These are phyloP conservation scores for Drosophila tristis DNA, from an alignment of 1,140 invertebrate species.

Conservation along the genomic window DNA sequence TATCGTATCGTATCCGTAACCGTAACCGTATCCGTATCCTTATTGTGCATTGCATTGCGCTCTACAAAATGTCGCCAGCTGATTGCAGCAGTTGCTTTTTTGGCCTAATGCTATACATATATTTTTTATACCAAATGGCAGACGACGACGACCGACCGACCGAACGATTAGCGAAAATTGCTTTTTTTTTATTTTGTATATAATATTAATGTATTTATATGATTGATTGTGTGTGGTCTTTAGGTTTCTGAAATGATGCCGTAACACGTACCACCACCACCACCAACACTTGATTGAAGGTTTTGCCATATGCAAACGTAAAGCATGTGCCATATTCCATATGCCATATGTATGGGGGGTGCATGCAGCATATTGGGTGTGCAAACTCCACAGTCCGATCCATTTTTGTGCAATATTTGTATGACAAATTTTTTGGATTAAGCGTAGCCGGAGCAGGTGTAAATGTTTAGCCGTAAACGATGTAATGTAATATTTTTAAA, in stretches of 20 bases:
- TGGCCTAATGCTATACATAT: constrained; percentile 53
- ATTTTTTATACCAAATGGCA: constrained; percentile 53
- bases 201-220: constrained; percentile 57
- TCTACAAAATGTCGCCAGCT: constrained; percentile 24
- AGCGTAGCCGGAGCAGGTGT: constrained; percentile 57
- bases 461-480: constrained; percentile 59
- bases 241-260: constrained; percentile 65
- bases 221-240: constrained; percentile 50
- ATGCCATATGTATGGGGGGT: not conserved
- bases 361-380: constrained; percentile 30
- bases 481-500: constrained; percentile 27
- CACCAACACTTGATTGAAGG: constrained; percentile 67
- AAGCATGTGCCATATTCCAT: constrained; percentile 50
- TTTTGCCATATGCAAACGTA: constrained; percentile 56
- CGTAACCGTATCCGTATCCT: constrained; percentile 11
- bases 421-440: constrained; percentile 81
- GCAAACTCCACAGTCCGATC: constrained; percentile 77
- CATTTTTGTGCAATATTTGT: constrained; percentile 83
- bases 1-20: constrained; percentile 9
- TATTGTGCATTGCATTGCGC: constrained; percentile 12
- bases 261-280: constrained; percentile 72
- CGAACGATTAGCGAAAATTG: constrained; percentile 22
- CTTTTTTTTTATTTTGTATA: constrained; percentile 70
- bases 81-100: constrained; percentile 55
- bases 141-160: not conserved